Conservation (phyloP, 1,140 invertebrate genomes). For the Stratiolaelaps scimitus region DNA sequence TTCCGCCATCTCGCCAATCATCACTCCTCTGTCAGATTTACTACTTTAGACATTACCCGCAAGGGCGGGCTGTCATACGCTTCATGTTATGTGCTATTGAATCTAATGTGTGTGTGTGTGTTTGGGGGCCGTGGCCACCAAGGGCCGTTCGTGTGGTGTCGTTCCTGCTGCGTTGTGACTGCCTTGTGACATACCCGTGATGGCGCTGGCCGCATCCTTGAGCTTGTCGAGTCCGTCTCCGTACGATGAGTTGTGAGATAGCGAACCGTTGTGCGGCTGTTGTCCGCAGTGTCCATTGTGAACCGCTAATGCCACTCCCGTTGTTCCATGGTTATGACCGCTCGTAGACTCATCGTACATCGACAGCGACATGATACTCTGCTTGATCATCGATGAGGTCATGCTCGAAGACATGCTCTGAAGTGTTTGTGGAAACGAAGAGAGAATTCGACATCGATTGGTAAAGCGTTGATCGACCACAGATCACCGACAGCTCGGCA, state of each 20-base stretch:
- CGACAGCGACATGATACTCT: constrained; percentile 12
- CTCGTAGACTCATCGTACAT: constrained; percentile 27
- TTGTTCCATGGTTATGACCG: background rate
- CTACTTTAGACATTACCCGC: too few relatives aligned
- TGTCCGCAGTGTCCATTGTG: constrained; percentile 4
- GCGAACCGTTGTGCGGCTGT: constrained; percentile 12
- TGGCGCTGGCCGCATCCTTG: constrained; percentile 5
- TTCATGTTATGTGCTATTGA: too few relatives aligned
- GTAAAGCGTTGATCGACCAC: background rate
- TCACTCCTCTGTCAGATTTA: too few relatives aligned
- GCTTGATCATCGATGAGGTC: constrained; percentile 36
- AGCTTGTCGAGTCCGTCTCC: constrained; percentile 26
- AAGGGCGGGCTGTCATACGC: too few relatives aligned
- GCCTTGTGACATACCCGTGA: constrained; percentile 3
- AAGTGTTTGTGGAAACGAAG: background rate
- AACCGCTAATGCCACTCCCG: background rate
- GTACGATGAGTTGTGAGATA: constrained; percentile 20
- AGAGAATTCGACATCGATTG: background rate
- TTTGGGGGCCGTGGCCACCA: too few relatives aligned
- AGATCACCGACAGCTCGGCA: background rate
- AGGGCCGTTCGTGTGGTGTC: too few relatives aligned
- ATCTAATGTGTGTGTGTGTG: too few relatives aligned
- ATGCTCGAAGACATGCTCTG: constrained; percentile 41
- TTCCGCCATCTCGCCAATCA: too few relatives aligned
- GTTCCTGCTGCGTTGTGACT: too few relatives aligned